These are phyloP conservation scores for Stichodactyla mertensii DNA, from an alignment of 64 coral and sea anemone species.

Conservation along the genomic window DNA sequence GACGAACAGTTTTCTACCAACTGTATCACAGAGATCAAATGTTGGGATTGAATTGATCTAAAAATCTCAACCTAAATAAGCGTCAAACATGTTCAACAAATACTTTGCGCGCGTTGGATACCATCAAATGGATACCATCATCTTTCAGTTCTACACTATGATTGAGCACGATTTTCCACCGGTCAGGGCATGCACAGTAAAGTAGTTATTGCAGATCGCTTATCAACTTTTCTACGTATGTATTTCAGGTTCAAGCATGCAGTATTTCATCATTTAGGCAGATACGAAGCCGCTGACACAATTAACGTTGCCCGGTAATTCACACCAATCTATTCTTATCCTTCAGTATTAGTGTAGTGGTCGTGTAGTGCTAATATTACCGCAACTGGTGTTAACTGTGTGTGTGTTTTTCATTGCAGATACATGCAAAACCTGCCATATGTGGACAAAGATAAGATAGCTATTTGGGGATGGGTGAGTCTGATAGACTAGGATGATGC, in stretches of 20 bases:
- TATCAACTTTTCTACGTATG: not conserved
- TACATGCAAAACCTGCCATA: constrained; percentile 64
- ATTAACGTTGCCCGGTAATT: constrained; percentile 65
- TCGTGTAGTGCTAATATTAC: not conserved
- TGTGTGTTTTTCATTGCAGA: not conserved
- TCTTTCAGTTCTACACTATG: too few relatives aligned
- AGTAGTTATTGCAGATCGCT: not conserved
- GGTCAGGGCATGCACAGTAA: not conserved
- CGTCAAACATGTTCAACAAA: too few relatives aligned
- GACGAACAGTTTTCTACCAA: too few relatives aligned
- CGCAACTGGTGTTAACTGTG: not conserved
- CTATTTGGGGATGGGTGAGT: constrained; percentile 91
- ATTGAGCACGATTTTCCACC: too few relatives aligned
- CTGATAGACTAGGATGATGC: not conserved
- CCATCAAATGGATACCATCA: too few relatives aligned
- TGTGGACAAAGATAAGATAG: constrained; percentile 56
- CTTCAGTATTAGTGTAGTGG: not conserved
- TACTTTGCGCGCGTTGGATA: too few relatives aligned
- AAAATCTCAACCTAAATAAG: too few relatives aligned
- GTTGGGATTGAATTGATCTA: too few relatives aligned
- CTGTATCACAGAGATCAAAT: too few relatives aligned
- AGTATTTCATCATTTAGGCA: constrained; percentile 69
- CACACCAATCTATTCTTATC: not conserved
- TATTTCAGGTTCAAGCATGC: constrained; percentile 72
- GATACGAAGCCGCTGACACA: constrained; percentile 64